These are phyloP conservation scores for Pimpla rufipes DNA, from an alignment of 2,888 invertebrate species.

Conservation along the genomic window DNA sequence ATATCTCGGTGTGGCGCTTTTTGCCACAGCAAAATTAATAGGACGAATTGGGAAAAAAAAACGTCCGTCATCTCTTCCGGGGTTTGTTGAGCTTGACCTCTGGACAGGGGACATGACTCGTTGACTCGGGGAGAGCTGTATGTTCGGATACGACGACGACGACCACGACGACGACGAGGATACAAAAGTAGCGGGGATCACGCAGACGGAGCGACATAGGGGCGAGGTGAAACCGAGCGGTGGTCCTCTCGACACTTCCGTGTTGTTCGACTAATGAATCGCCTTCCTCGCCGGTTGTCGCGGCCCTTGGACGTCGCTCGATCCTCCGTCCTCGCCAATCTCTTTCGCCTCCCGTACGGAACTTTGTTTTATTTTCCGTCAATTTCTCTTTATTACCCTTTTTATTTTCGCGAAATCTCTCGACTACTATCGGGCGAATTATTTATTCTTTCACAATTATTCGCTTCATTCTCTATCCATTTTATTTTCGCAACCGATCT, in stretches of 20 bases:
- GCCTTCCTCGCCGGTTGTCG: constrained; percentile 76
- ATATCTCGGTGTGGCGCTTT: not conserved
- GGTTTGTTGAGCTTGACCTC: constrained; percentile 63
- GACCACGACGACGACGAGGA: constrained; percentile 51
- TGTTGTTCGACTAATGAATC: constrained; percentile 85
- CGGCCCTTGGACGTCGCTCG: constrained; percentile 62
- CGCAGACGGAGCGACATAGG: constrained; percentile 68
- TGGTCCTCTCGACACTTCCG: constrained; percentile 80
- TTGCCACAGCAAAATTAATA: constrained; percentile 42
- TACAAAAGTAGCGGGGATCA: constrained; percentile 61
- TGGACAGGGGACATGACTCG: constrained; percentile 61
- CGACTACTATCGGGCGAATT: too few species aligned
- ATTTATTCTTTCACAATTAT: too few species aligned
- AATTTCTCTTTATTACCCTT: constrained; percentile 15
- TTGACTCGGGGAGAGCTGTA: constrained; percentile 31
- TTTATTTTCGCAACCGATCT: not conserved
- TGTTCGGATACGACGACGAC: constrained; percentile 29
- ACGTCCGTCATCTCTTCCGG: constrained; percentile 64
- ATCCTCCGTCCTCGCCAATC: constrained; percentile 59
- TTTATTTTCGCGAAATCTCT: constrained; percentile 23
- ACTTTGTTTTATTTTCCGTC: constrained; percentile 37
- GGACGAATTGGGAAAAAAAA: constrained; percentile 46
- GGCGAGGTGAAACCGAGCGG: constrained; percentile 75
- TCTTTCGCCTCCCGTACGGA: constrained; percentile 56
- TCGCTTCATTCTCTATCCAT: not conserved